Percentiles rank a stretch among this genome's conserved stretches.
Evolutionary conservation across 2,888 invertebrate genomes (phyloP).

Genomic region (Pammene aurita): DNA sequence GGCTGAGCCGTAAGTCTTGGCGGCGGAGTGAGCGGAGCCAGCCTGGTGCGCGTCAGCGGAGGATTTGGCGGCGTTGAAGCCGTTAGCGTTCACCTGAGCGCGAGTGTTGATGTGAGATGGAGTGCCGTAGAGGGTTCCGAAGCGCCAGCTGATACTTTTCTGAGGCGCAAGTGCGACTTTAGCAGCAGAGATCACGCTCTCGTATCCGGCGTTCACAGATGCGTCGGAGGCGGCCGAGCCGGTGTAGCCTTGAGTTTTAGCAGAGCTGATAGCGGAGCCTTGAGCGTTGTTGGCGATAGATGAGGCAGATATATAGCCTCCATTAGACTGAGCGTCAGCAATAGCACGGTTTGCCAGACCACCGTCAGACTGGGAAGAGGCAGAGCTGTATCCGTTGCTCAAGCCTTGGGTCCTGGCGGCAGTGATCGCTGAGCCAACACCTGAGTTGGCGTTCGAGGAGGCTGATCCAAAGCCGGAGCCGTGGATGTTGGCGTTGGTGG

Average conservation of each 20-base stretch:
- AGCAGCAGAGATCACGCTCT: slow-evolving; percentile 56
- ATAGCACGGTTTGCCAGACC: slow-evolving; percentile 51
- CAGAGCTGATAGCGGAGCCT: slow-evolving; percentile 54
- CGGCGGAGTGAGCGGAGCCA: slow-evolving; percentile 46
- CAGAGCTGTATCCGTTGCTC: slow-evolving; percentile 57
- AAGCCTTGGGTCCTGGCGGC: slow-evolving; percentile 59
- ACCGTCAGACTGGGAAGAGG: slow-evolving; percentile 59
- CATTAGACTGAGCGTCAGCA: slow-evolving; percentile 54
- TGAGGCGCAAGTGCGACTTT: slow-evolving; percentile 52
- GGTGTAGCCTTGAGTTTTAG: slow-evolving; percentile 59
- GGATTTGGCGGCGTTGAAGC: slow-evolving; percentile 46
- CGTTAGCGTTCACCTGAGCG: slow-evolving; percentile 50
- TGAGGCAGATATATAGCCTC: slow-evolving; percentile 54
- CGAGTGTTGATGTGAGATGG: slow-evolving; percentile 54
- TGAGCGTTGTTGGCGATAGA: slow-evolving; percentile 54
- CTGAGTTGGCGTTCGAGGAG: slow-evolving; percentile 62
- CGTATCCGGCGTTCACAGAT: slow-evolving; percentile 55
- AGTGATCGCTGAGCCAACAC: slow-evolving; percentile 56
- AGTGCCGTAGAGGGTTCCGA: slow-evolving; percentile 65
- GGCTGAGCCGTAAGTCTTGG: slow-evolving; percentile 47
- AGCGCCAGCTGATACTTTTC: slow-evolving; percentile 68
- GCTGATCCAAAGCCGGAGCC: slow-evolving; percentile 59
- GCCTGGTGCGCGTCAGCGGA: slow-evolving; percentile 45
- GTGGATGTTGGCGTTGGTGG: slow-evolving; percentile 62
- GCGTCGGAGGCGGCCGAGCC: slow-evolving; percentile 64